Percentiles rank a stretch among this genome's conserved stretches.
These are phyloP conservation scores for Picathartes gymnocephalus DNA, from an alignment of 2,113 vertebrate genomes.

Conservation along the genomic window DNA sequence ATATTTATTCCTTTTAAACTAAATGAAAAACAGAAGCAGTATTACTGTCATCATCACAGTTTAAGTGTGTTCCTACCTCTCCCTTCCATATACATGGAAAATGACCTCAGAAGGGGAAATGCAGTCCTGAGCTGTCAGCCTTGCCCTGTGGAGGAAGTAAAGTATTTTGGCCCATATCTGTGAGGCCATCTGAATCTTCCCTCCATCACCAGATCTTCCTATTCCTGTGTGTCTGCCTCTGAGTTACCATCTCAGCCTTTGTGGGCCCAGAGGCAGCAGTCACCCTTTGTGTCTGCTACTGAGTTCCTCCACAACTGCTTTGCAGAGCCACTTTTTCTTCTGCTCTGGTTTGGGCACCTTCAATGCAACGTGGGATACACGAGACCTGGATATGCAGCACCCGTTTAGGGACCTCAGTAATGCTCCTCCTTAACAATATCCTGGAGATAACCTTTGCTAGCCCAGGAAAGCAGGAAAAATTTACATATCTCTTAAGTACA, in stretches of 20 bases:
- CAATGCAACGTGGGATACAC: accelerated
- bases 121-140: not conserved
- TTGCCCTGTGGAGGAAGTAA: not conserved
- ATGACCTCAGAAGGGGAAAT: not conserved
- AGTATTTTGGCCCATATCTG: not conserved
- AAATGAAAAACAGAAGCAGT: not conserved
- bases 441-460: not conserved
- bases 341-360: not conserved
- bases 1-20: not conserved
- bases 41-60: not conserved
- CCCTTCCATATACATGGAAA: not conserved
- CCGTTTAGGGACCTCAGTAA: not conserved
- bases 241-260: not conserved
- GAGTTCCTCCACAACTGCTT: not conserved
- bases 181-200: not conserved
- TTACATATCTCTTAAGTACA: not conserved
- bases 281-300: not conserved
- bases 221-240: not conserved
- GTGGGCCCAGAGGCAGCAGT: not conserved
- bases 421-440: not conserved
- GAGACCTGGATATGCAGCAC: not conserved
- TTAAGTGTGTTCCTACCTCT: not conserved
- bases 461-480: not conserved
- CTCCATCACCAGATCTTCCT: not conserved
- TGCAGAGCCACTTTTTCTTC: not conserved